Evolutionary conservation across 2,888 invertebrate genomes (phyloP), one percentile per base, ranked within the genome.

Genomic region (Drosophila prolongata): DNA sequence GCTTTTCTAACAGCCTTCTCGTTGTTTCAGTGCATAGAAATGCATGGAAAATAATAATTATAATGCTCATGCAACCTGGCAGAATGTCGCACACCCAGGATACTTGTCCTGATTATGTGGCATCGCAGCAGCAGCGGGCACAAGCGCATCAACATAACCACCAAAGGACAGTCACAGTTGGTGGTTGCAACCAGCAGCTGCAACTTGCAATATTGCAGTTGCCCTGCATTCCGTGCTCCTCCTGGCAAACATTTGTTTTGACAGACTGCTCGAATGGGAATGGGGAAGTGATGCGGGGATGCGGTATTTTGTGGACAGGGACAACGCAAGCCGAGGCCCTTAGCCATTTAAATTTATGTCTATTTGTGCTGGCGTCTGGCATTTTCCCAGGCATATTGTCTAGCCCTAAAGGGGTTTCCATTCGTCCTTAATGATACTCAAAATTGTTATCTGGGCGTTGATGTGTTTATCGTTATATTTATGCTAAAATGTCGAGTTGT

Each of bases 91-190:
- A 74, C 66, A 61, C 64, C 75, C 89, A 85, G 89, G 83, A 87
- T 76, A 82, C 89, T 87, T 85, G 85, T 89, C 85, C 87, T 85
- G 86, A 89, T 87, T 89, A 85, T 79, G 80, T 61, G 77, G 66
- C 55, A 69, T 71, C 72, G 78, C 68, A 71, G 60, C 64, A 27
- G 47, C 27, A 34, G 35, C 62, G 68, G 24, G 37, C 10, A 24
- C n/a, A 11, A 46, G 27, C 44, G 53, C 61, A 73, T 75, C 60
- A 69, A 64, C 75, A 50, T 46, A 77, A 57, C 69, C 59, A 52
- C 65, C 70, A 62, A 56, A 44, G 46, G 53, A 76, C 55, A 54
- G 53, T 42, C 69, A 46, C 73, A 67, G 59, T 56, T 52, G 61
- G 49, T 58, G 75, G 64, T 50, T 58, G 55, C 68, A 47, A 56